Evolutionary conservation across 2,113 vertebrate genomes (phyloP), one percentile per base, ranked within the genome.

Genomic region (Thomomys bottae): DNA sequence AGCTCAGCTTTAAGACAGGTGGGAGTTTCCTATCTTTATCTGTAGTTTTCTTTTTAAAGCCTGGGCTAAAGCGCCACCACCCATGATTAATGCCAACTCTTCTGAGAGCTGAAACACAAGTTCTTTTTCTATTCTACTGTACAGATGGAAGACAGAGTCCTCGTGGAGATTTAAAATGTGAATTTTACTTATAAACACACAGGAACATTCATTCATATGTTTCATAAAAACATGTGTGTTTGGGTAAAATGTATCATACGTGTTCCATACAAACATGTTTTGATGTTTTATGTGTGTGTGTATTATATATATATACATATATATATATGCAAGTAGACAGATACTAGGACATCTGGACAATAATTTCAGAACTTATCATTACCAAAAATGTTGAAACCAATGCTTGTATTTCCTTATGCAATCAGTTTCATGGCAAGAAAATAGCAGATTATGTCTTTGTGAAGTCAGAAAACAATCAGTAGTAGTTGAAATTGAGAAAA

Each of bases 351-450:
- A 91, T 23, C 63, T 68, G 68, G 36, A 32, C 32, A 45, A 68
- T 63, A 68, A 77, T 15, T 87, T 84, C 76, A 40, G 32, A 66
- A 76, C 0, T 45, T 40, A 57, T 24, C 23, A 36, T 17, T 71
- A 40, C 23, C 49, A 70, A 78, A 88, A 88, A 83, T 59, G 38
- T 87, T 89, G 63, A 78, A 95, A 57, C 8, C 14, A 45, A 10
- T 85, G 40, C 63, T 78, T 93, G 63, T 66, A 9, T 14, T 71
- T 88, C 91, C 83, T 0, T 76, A 38, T 34, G 54, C 8, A 15
- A 61, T 59, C 71, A 76, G 40, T 84, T 72, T 83, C 23, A 78
- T 34, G 88, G 57, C 42, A 68, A 84, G 49, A 42, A 91, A 63
- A 84, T 26, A 5, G n/a, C 15, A 79, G 23, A 90, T 70, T 40